Conservation (phyloP, 2,888 invertebrate species). For the Acanthosepion pharaonis region DNA sequence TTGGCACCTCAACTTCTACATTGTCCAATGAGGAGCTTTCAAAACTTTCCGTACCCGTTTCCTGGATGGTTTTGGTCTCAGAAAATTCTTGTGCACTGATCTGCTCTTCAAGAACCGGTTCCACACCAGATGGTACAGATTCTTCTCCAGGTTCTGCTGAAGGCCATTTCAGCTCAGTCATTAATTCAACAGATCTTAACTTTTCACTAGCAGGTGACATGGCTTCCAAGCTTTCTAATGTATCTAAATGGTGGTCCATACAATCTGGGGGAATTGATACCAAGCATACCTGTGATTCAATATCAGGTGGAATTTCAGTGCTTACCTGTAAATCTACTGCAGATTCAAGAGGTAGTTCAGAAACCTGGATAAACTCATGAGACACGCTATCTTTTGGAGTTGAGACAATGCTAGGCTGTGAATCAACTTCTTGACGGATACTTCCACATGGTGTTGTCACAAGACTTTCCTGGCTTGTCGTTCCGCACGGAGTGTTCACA, state of each 20-base stretch:
- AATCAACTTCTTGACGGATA: neutral
- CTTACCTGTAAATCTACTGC: neutral
- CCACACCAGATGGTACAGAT: neutral
- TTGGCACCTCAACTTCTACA: neutral
- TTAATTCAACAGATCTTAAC: neutral
- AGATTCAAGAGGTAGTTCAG: neutral
- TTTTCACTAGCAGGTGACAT: neutral
- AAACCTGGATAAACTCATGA: neutral
- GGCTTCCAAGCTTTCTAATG: neutral
- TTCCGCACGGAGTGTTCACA: neutral
- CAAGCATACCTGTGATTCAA: neutral
- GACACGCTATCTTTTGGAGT: neutral
- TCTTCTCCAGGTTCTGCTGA: neutral
- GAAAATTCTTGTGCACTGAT: neutral
- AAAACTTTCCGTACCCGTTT: neutral
- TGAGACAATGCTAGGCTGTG: neutral
- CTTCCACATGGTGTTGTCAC: neutral
- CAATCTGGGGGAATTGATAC: neutral
- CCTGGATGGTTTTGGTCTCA: neutral
- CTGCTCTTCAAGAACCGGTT: neutral
- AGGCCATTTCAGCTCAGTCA: neutral
- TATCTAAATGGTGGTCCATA: neutral
- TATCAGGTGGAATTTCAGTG: neutral
- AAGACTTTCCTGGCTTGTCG: neutral
- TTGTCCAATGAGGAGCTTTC: neutral